These are phyloP conservation scores for Sinhomidia bicolor DNA, from an alignment of 2,888 invertebrate genomes.

Conservation along the genomic window DNA sequence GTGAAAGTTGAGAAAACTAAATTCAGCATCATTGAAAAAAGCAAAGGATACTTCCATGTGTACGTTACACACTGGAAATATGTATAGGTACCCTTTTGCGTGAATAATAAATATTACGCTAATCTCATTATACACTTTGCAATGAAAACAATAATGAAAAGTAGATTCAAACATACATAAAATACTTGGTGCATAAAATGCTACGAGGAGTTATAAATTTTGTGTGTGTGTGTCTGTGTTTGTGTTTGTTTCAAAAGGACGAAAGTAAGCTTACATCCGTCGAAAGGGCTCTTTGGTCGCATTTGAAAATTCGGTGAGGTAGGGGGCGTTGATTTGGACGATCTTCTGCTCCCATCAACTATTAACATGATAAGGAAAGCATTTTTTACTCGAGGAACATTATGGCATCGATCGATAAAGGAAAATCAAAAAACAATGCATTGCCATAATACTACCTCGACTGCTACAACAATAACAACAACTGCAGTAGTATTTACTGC, in stretches of 20 bases:
- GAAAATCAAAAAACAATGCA: conserved; percentile 10
- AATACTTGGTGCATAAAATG: neutral
- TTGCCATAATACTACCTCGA: neutral
- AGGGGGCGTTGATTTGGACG: conserved; percentile 66
- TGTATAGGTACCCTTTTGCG: neutral
- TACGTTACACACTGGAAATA: neutral
- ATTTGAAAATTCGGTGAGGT: conserved; percentile 52
- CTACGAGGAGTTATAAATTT: neutral
- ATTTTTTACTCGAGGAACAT: neutral
- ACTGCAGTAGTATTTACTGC: conserved; percentile 7
- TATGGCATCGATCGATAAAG: conserved; percentile 27
- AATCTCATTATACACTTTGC: conserved; percentile 52
- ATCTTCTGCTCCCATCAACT: conserved; percentile 69
- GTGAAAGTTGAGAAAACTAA: neutral
- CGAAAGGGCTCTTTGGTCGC: conserved; percentile 71
- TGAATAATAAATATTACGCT: conserved; percentile 64
- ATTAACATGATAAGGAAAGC: conserved; percentile 55
- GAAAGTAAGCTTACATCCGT: conserved; percentile 60
- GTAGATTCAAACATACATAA: neutral
- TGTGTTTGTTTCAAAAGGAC: neutral
- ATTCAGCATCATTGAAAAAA: neutral
- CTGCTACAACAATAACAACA: neutral
- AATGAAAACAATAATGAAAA: neutral
- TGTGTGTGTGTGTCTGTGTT: no score
- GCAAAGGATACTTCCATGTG: neutral